Evolutionary conservation across 2,797 vertebrate genomes (phyloP), one percentile per base, ranked within the genome.

Genomic region (Anguilla obscura): DNA sequence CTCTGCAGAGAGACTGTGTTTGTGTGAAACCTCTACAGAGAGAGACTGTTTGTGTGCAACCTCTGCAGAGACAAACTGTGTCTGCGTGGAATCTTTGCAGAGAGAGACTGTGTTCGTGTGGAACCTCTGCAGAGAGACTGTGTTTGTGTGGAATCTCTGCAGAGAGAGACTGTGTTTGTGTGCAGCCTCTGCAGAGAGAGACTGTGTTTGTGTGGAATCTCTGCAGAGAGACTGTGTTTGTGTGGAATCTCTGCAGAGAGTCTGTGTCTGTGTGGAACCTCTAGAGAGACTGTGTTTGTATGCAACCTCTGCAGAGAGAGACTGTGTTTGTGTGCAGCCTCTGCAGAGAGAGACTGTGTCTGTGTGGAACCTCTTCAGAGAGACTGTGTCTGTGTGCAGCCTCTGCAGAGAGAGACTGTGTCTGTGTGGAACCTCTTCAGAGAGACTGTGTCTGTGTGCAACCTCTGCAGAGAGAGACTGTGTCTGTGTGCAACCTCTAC

Each of bases 401-500:
- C n/a, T 66, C 63, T 66, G 63, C 63, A n/a, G 63, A 14, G 63
- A 66, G 21, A 66, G 63, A 5, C 24, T 66, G 24, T n/a, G 63
- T 66, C n/a, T 66, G 24, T 66, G 63, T 66, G 63, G 24, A 66
- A 66, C 63, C 24, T 27, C 24, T 66, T 24, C 63, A 66, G 24
- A 66, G 6, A 66, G 82, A 84, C 80, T 33, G 79, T 87, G 86
- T 90, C 87, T 86, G 86, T 90, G 63, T 69, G 24, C 0, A 69
- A 2, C n/a, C n/a, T 69, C 63, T n/a, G 24, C 24, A 27, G n/a
- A 4, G 60, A 45, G 45, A 45, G 50, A 16, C 0, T 14, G 33
- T 5, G 36, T 85, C 85, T 85, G 1, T 80, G n/a, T 86, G 14
- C 4, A 66, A 48, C 80, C 4, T 40, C 36, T n/a, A 33, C 33